A percentile compares a stretch with the other conserved stretches of the same genome.
These are phyloP conservation scores for Sternarchorhynchus goeldii DNA, from an alignment of 2,797 vertebrate genomes.

Conservation along the genomic window DNA sequence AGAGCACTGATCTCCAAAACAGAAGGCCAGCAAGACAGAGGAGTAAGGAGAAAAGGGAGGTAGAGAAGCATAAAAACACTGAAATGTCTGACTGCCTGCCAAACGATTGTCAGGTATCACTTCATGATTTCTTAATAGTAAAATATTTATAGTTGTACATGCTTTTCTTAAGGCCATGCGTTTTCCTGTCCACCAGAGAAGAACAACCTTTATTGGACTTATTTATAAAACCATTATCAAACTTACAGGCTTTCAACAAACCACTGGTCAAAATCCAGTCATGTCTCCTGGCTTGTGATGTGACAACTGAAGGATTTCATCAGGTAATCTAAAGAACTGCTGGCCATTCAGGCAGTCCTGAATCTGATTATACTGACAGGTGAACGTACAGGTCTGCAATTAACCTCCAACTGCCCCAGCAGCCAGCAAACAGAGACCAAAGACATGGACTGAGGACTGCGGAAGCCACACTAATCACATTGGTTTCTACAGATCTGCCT, in stretches of 20 bases:
- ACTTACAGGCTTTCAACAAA: not conserved
- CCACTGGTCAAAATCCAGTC: not conserved
- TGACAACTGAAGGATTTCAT: not conserved
- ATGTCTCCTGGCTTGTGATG: not conserved
- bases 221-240: not conserved
- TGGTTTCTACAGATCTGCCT: not conserved
- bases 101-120: not conserved
- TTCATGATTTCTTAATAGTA: not conserved
- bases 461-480: not conserved
- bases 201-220: not conserved
- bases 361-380: slow-evolving; percentile 1
- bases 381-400: not conserved
- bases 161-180: not conserved
- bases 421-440: not conserved
- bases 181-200: not conserved
- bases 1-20: not conserved
- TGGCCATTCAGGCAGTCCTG: not conserved
- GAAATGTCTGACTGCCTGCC: not conserved
- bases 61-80: slow-evolving; percentile 1
- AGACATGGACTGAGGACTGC: too few species aligned
- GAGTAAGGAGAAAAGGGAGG: not conserved
- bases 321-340: not conserved
- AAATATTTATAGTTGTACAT: not conserved
- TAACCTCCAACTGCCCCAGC: not conserved
- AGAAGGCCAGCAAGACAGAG: not conserved